phyloP scores from a whole-genome alignment of 2,888 invertebrate species.

The Caenorhabditis macrosperma region DNA sequence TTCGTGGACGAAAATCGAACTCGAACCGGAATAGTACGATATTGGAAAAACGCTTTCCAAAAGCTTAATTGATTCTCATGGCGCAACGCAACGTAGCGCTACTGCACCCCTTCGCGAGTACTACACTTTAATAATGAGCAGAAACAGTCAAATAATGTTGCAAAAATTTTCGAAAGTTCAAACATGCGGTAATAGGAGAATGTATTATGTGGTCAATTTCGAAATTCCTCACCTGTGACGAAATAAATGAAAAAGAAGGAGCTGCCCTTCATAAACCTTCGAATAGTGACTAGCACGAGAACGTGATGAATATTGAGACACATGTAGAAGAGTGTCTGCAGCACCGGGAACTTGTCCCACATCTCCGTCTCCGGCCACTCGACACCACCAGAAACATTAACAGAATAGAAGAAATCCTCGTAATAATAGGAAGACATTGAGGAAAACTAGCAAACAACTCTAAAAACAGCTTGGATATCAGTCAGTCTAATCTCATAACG shows the following conservation, averaged over 20 bases:
- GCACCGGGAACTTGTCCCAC: constrained; percentile 36
- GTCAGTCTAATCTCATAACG: not conserved
- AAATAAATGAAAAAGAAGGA: constrained; percentile 53
- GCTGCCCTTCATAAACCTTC: constrained; percentile 43
- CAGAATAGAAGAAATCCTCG: constrained; percentile 43
- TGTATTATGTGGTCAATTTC: not conserved
- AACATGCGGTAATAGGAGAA: not conserved
- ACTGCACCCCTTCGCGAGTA: no score
- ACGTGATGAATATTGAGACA: constrained; percentile 47
- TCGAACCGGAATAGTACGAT: no score
- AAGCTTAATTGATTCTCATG: no score
- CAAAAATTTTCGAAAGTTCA: no score
- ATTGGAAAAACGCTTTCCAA: no score
- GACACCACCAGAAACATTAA: constrained; percentile 31
- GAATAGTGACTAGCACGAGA: constrained; percentile 33
- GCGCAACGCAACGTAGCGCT: no score
- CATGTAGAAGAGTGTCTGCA: constrained; percentile 40
- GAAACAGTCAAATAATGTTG: no score
- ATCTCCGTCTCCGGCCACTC: constrained; percentile 34
- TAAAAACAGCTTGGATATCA: not conserved
- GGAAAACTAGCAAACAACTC: not conserved
- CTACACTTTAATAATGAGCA: no score
- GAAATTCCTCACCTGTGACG: constrained; percentile 15
- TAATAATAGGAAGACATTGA: constrained; percentile 46
- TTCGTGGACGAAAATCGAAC: no score